phyloP scores from a whole-genome alignment of 2,113 vertebrate genomes.

The Brachyistius frenatus region DNA sequence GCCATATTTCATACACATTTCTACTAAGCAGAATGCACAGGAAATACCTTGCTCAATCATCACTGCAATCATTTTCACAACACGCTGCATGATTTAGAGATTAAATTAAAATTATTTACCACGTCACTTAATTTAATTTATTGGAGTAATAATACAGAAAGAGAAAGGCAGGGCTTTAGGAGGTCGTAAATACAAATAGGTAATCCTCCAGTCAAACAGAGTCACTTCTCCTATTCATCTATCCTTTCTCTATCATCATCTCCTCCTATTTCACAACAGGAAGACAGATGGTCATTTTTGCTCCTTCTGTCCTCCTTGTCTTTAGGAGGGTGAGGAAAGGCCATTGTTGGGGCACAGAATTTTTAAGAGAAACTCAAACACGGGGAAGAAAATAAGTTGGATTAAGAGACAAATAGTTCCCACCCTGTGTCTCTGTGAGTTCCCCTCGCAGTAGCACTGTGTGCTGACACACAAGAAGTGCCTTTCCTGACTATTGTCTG shows the following conservation, averaged over 20 bases:
- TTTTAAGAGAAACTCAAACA: constrained; percentile 81
- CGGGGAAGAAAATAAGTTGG: constrained; percentile 54
- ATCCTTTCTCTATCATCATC: constrained; percentile 35
- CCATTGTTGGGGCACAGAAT: constrained; percentile 58
- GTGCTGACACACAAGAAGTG: constrained; percentile 25
- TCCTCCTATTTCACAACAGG: constrained; percentile 56
- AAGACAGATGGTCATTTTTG: constrained; percentile 26
- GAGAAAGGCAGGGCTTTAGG: constrained; percentile 53
- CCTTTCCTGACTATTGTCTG: constrained; percentile 19
- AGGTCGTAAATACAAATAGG: constrained; percentile 63
- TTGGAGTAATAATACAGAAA: constrained; percentile 24
- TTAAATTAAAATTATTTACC: background rate
- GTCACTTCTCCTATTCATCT: constrained; percentile 41
- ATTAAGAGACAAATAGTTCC: constrained; percentile 81
- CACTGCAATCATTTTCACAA: background rate
- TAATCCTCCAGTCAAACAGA: constrained; percentile 76
- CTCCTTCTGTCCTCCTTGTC: constrained; percentile 22
- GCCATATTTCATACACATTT: too few relatives aligned
- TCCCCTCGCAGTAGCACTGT: constrained; percentile 47
- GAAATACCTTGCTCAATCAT: background rate
- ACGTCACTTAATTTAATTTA: constrained; percentile 1
- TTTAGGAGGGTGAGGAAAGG: constrained; percentile 61
- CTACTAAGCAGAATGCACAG: background rate
- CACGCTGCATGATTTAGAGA: background rate
- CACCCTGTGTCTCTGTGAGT: constrained; percentile 47